A percentile compares a stretch with the other conserved stretches of the same genome.
Evolutionary conservation across 2,113 vertebrate genomes (phyloP).

Genomic region (Xenopus borealis): DNA sequence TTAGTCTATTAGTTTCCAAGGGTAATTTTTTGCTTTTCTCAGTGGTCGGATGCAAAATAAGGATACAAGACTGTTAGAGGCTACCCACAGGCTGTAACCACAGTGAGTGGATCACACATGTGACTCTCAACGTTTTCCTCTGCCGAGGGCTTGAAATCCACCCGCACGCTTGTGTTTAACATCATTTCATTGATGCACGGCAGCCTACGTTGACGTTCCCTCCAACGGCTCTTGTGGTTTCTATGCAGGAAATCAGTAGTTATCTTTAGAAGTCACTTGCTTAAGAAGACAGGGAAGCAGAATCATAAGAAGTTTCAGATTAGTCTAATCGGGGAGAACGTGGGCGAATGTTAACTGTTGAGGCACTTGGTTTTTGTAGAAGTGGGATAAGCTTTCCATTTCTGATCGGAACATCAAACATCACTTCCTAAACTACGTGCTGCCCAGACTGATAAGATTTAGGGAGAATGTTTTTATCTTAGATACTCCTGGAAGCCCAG

Average conservation of each 20-base stretch:
- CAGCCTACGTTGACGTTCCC: neutral
- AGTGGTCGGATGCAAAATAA: neutral
- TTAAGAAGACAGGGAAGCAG: conserved; percentile 7
- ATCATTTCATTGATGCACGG: neutral
- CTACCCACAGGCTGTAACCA: conserved; percentile 15
- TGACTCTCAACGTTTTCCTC: conserved; percentile 13
- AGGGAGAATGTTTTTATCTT: too few relatives aligned
- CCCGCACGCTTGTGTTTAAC: neutral
- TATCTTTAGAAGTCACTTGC: conserved; percentile 30
- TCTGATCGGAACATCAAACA: too few relatives aligned
- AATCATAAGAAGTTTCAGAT: neutral
- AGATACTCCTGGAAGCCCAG: too few relatives aligned
- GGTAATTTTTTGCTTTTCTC: neutral
- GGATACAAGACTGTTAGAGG: neutral
- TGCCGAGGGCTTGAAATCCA: neutral
- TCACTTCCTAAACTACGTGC: too few relatives aligned
- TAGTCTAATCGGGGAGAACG: neutral
- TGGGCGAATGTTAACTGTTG: neutral
- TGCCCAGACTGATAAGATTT: too few relatives aligned
- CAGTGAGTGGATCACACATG: conserved; percentile 9
- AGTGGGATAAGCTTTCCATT: too few relatives aligned
- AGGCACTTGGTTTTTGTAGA: too few relatives aligned
- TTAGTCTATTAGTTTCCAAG: neutral
- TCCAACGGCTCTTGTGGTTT: conserved; percentile 36
- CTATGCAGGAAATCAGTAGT: conserved; percentile 25